Evolutionary conservation across 2,888 invertebrate genomes (phyloP).

Genomic region (Pyralis farinalis): DNA sequence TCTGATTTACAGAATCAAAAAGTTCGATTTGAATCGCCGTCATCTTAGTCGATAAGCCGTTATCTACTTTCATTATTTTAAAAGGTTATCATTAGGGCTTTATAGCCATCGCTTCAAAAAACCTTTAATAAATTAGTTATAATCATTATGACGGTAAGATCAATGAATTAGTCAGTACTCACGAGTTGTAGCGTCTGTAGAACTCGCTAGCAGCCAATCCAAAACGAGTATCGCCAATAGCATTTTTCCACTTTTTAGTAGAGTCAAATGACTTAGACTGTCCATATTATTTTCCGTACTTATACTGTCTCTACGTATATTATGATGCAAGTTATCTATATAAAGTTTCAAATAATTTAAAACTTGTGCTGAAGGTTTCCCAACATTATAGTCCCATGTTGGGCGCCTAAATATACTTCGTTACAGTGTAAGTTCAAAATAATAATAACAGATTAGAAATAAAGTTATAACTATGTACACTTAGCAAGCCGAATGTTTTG

Average conservation of each 20-base stretch:
- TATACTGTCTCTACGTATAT: neutral
- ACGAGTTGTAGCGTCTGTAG: slow-evolving; percentile 63
- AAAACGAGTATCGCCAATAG: slow-evolving; percentile 52
- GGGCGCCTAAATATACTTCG: slow-evolving; percentile 32
- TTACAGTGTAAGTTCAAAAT: neutral
- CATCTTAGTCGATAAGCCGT: too few relatives aligned
- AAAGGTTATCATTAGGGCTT: too few relatives aligned
- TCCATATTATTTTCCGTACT: slow-evolving; percentile 27
- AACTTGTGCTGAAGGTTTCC: slow-evolving; percentile 3
- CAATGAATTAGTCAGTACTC: too few relatives aligned
- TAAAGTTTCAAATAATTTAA: slow-evolving; percentile 2
- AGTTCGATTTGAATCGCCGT: too few relatives aligned
- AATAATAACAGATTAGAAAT: neutral
- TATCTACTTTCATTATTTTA: too few relatives aligned
- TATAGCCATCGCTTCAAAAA: too few relatives aligned
- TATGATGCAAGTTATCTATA: too few relatives aligned
- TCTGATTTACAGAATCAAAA: too few relatives aligned
- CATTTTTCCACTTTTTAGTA: slow-evolving; percentile 48
- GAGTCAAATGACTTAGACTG: slow-evolving; percentile 31
- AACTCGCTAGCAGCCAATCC: slow-evolving; percentile 62
- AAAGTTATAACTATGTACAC: slow-evolving; percentile 3
- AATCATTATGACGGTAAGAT: too few relatives aligned
- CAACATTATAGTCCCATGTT: slow-evolving; percentile 26
- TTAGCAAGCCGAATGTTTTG: neutral
- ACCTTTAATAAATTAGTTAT: too few relatives aligned